These are phyloP conservation scores for Distichodus sexfasciatus DNA, from an alignment of 2,797 vertebrate genomes.

Conservation along the genomic window DNA sequence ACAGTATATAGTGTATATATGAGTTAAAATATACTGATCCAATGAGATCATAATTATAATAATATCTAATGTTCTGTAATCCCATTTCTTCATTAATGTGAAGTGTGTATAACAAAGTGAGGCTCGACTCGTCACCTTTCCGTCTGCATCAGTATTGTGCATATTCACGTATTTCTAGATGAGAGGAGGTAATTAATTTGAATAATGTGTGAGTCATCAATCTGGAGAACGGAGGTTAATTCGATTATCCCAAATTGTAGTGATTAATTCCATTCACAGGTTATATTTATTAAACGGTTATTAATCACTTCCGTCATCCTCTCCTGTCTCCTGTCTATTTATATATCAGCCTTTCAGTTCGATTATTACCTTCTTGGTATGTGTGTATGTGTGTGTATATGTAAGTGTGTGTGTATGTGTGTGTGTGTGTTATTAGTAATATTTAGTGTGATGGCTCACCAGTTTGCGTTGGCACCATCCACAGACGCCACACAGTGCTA, in stretches of 20 bases:
- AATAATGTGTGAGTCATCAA: constrained; percentile 25
- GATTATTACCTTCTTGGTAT: constrained; percentile 6
- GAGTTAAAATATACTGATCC: too few relatives aligned
- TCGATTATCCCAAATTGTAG: constrained; percentile 22
- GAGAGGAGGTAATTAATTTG: constrained; percentile 28
- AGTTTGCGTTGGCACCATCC: constrained; percentile 98
- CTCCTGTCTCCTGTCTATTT: constrained; percentile 9
- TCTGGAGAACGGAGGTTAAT: constrained; percentile 23
- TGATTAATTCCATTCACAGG: constrained; percentile 31
- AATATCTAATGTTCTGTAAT: too few relatives aligned
- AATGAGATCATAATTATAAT: too few relatives aligned
- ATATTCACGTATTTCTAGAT: constrained; percentile 18
- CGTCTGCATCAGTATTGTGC: background rate
- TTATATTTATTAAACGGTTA: constrained; percentile 35
- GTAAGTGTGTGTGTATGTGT: too few relatives aligned
- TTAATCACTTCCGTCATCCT: constrained; percentile 37
- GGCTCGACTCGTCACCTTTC: background rate
- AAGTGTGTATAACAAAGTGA: background rate
- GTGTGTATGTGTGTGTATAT: background rate
- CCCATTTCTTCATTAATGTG: background rate
- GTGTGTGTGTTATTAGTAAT: background rate
- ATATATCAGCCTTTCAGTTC: constrained; percentile 1
- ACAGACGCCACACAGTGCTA: constrained; percentile 94
- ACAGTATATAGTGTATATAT: too few relatives aligned
- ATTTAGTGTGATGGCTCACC: constrained; percentile 76